Base-by-base conservation (phyloP, 2,113 vertebrate species). In the Leptocoma aspasia region DNA sequence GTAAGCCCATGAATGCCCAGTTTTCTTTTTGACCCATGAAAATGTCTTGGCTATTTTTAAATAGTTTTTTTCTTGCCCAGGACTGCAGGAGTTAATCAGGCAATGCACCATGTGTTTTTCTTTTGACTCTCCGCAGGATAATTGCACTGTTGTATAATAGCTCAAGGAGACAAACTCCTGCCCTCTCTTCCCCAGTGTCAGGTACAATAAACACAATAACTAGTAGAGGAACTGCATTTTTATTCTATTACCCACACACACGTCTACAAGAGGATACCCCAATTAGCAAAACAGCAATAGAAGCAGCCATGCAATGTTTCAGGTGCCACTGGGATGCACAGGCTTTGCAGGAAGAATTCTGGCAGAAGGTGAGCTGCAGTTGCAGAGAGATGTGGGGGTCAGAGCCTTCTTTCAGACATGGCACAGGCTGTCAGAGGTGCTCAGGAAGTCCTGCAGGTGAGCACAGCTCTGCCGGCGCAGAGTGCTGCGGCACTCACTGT, bases 361-460 rank as follows among this genome's bases (percentile, higher is more conserved):
- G 28, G 70, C 18, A 61, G 66, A 31, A 76, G 37, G 44, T 0
- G 1, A 69, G 35, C 23, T 1, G 1, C 54, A 56, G 68, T 71
- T 12, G 7, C 0, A 0, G 66, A 12, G 14, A 21, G 30, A 39
- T 9, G 42, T 24, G 26, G 24, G 44, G 28, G 45, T 57, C 73
- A 57, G 84, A n/a, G n/a, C 18, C 10, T 5, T 13, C 0, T 0
- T 31, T 96, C 57, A 97, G 65, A 96, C 9, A 4, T 45, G 20
- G 63, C 97, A 98, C 53, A 92, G 41, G 27, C 42, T 86, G 39
- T 94, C 78, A 16, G 79, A 30, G 0, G 12, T 30, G 57, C 70
- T 57, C 70, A 97, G 39, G 91, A 98, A 98, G 72, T 88, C 82
- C 31, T 89, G 60, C 28, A 98, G 97, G 4, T 69, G 53, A 57